Percentiles rank a stretch among this genome's conserved stretches.
Conservation (phyloP, 1,140 invertebrate species). For the Drosophila pseudoobscura region DNA sequence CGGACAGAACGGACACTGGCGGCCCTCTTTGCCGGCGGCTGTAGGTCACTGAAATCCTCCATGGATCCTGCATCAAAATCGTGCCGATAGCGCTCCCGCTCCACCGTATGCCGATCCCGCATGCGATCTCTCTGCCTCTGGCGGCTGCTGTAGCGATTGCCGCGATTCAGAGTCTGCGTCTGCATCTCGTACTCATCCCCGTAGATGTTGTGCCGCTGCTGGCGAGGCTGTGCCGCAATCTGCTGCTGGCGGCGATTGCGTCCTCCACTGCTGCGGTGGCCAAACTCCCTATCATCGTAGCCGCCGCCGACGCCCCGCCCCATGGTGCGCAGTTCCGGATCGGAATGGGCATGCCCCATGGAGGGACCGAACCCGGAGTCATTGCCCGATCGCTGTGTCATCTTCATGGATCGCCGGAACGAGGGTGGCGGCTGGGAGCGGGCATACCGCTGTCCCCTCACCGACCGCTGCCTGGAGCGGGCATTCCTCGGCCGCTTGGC, state of each 20-base stretch:
- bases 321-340: slow-evolving; percentile 84
- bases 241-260: slow-evolving; percentile 48
- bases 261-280: slow-evolving; percentile 50
- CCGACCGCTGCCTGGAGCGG: slow-evolving; percentile 64
- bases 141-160: slow-evolving; percentile 85
- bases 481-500: slow-evolving; percentile 86
- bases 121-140: slow-evolving; percentile 71
- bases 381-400: slow-evolving; percentile 87
- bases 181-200: slow-evolving; percentile 66
- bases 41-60: slow-evolving; percentile 70
- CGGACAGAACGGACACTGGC: slow-evolving; percentile 71
- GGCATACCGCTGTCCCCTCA: slow-evolving; percentile 58
- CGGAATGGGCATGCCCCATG: slow-evolving; percentile 85
- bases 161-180: slow-evolving; percentile 65
- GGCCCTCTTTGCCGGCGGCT: slow-evolving; percentile 61
- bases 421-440: slow-evolving; percentile 82
- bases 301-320: background rate
- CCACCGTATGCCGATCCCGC: slow-evolving; percentile 79
- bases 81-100: slow-evolving; percentile 70
- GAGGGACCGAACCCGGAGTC: slow-evolving; percentile 84
- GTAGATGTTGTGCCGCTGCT: slow-evolving; percentile 70
- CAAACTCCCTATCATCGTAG: slow-evolving; percentile 65
- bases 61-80: slow-evolving; percentile 63
- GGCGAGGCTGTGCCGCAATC: slow-evolving; percentile 45
- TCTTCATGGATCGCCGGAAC: slow-evolving; percentile 86